Evolutionary conservation across 2,888 invertebrate genomes (phyloP).

Genomic region (Heterodera filipjevi): DNA sequence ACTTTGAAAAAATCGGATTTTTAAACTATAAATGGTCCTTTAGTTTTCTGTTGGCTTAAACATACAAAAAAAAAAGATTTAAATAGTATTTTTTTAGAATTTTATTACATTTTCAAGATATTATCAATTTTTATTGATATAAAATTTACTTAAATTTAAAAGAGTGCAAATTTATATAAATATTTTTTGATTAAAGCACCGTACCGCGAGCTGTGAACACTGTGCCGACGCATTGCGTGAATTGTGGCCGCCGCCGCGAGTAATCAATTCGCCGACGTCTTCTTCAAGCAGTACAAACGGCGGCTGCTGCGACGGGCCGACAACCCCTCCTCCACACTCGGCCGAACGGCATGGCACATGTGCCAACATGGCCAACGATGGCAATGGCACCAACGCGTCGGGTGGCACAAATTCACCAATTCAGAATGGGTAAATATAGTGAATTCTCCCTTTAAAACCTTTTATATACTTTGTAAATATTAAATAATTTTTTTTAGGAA

Average conservation of each 20-base stretch:
- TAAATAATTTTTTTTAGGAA: too few relatives aligned
- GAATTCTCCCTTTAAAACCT: neutral
- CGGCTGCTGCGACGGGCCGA: neutral
- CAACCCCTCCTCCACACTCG: neutral
- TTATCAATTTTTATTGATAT: too few relatives aligned
- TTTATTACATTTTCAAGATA: too few relatives aligned
- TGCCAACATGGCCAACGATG: neutral
- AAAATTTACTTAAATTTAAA: too few relatives aligned
- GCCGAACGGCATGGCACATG: slow-evolving; percentile 9
- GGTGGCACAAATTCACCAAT: neutral
- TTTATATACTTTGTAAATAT: too few relatives aligned
- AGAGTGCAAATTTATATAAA: neutral
- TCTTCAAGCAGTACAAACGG: slow-evolving; percentile 9
- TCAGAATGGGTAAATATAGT: neutral
- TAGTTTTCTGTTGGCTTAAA: too few relatives aligned
- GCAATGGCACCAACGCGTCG: neutral
- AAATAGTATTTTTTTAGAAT: too few relatives aligned
- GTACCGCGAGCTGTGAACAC: slow-evolving; percentile 37
- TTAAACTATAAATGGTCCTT: too few relatives aligned
- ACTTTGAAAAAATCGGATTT: too few relatives aligned
- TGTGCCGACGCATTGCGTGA: slow-evolving; percentile 37
- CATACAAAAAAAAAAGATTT: too few relatives aligned
- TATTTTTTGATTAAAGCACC: slow-evolving; percentile 25
- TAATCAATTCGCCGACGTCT: neutral
- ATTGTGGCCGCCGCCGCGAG: slow-evolving; percentile 29